Evolutionary conservation across 2,113 vertebrate species (phyloP).

Genomic region (Xyrauchen texanus): DNA sequence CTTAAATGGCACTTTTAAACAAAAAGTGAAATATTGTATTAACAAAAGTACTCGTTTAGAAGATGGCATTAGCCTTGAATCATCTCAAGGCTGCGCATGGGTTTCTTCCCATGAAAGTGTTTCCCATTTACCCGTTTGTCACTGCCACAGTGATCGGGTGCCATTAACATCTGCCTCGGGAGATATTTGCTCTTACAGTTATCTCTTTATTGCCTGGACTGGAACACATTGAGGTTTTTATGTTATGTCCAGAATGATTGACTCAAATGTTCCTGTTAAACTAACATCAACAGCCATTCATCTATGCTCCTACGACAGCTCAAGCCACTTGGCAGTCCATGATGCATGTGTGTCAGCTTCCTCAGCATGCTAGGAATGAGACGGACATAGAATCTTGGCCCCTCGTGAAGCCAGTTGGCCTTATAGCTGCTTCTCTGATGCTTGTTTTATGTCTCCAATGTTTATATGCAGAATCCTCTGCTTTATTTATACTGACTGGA

Average conservation of each 20-base stretch:
- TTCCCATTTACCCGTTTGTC: too few relatives aligned
- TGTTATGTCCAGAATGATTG: background rate
- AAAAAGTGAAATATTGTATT: too few relatives aligned
- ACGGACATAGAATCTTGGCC: constrained; percentile 2
- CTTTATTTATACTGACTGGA: constrained; percentile 21
- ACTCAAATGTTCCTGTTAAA: constrained; percentile 36
- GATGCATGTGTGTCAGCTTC: background rate
- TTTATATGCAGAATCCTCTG: constrained; percentile 14
- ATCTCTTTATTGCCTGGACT: too few relatives aligned
- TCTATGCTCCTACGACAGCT: constrained; percentile 3
- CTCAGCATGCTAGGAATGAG: constrained; percentile 12
- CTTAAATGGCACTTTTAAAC: too few relatives aligned
- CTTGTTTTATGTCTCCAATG: constrained; percentile 23
- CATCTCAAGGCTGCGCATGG: too few relatives aligned
- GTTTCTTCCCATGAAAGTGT: too few relatives aligned
- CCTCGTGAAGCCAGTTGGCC: constrained; percentile 9
- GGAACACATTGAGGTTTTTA: too few relatives aligned
- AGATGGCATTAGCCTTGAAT: too few relatives aligned
- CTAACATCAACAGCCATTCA: constrained; percentile 16
- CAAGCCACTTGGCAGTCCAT: constrained; percentile 6
- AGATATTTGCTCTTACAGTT: too few relatives aligned
- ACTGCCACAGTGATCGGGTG: too few relatives aligned
- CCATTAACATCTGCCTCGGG: too few relatives aligned
- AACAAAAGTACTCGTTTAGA: too few relatives aligned
- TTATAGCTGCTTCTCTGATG: background rate